Evolutionary conservation across 2,888 invertebrate genomes (phyloP).

Genomic region (Hypselothyrea guttata): DNA sequence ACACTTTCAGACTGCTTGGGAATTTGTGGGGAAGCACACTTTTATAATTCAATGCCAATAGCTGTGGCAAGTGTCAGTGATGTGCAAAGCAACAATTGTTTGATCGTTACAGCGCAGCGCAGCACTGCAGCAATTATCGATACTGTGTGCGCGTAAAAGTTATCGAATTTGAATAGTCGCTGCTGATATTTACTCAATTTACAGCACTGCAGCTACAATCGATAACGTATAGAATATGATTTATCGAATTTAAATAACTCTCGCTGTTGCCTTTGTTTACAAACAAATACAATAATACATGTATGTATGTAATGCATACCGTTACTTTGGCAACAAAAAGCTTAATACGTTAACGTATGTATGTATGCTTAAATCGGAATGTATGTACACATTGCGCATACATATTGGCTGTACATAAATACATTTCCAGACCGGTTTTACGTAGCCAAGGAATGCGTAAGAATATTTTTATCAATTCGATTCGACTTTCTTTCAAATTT

Average conservation of each 20-base stretch:
- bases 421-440: conserved; percentile 38
- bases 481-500: conserved; percentile 27
- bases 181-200: no score
- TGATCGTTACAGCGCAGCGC: conserved; percentile 18
- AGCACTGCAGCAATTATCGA: conserved; percentile 1
- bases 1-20: no score
- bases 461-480: not conserved
- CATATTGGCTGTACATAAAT: not conserved
- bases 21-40: conserved; percentile 9
- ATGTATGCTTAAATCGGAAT: not conserved
- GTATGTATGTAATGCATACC: no score
- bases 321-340: no score
- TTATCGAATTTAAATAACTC: not conserved
- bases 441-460: conserved; percentile 6
- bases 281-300: no score
- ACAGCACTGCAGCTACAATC: no score
- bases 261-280: no score
- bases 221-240: not conserved
- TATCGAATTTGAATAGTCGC: no score
- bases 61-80: conserved; percentile 1
- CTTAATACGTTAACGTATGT: not conserved
- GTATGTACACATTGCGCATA: not conserved
- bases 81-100: not conserved
- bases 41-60: conserved; percentile 1
- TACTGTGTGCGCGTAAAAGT: not conserved